Percentiles rank a stretch among this genome's conserved stretches.
Conservation (phyloP, 2,888 invertebrate species). For the Elegia similella region DNA sequence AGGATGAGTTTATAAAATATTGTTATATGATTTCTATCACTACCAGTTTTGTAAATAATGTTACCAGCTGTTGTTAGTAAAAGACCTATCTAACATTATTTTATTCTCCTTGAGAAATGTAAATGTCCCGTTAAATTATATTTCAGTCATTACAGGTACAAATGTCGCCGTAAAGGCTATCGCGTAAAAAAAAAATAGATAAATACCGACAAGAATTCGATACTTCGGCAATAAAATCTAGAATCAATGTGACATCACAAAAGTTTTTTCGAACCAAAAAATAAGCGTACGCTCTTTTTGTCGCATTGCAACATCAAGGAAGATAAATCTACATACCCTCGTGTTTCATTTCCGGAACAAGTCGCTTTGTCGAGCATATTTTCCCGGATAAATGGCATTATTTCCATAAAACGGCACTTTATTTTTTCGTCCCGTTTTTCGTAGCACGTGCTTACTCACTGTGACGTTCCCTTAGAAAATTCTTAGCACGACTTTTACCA, state of each 20-base stretch:
- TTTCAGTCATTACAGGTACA: no score
- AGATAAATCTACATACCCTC: constrained; percentile 54
- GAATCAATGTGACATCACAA: not conserved
- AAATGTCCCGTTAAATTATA: no score
- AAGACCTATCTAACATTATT: no score
- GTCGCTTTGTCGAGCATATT: constrained; percentile 75
- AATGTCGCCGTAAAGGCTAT: no score
- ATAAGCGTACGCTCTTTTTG: constrained; percentile 26
- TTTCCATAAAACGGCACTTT: constrained; percentile 77
- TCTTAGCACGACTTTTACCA: not conserved
- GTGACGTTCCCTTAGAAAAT: constrained; percentile 21
- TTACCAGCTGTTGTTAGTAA: no score
- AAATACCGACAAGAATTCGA: not conserved
- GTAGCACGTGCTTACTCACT: constrained; percentile 54
- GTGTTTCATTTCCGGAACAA: constrained; percentile 74
- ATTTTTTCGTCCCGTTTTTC: constrained; percentile 51
- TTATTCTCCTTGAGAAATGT: no score
- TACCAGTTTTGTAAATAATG: no score
- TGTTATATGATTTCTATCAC: no score
- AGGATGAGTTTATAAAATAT: no score
- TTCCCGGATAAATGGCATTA: constrained; percentile 60
- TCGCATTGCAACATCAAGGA: constrained; percentile 35
- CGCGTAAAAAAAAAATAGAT: not conserved
- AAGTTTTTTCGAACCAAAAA: constrained; percentile 14
- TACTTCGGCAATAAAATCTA: constrained; percentile 2